Percentiles rank a stretch among this genome's conserved stretches.
phyloP scores from a whole-genome alignment of 2,888 invertebrate genomes.

The Drosophila borealis region DNA sequence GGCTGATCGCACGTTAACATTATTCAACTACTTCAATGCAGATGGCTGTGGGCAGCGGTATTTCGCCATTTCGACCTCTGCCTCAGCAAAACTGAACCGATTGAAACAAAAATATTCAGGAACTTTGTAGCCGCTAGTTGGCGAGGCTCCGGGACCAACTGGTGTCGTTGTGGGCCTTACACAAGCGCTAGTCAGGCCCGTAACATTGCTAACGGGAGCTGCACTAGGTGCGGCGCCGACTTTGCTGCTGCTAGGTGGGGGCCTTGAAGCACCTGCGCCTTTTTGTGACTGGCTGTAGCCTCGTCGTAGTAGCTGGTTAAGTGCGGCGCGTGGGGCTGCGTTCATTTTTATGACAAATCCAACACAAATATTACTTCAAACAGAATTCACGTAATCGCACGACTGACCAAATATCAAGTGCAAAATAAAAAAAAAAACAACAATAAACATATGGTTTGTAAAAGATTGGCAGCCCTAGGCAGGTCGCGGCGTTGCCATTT shows the following conservation, averaged over 20 bases:
- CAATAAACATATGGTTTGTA: constrained; percentile 44
- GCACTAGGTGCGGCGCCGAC: constrained; percentile 46
- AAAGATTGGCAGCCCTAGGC: constrained; percentile 44
- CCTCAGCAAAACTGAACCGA: constrained; percentile 91
- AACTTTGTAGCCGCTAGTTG: constrained; percentile 90
- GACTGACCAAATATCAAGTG: constrained; percentile 42
- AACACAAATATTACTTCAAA: constrained; percentile 36
- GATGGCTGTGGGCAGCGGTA: constrained; percentile 93
- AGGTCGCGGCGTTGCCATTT: constrained; percentile 32
- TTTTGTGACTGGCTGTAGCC: constrained; percentile 63
- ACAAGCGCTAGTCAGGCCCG: constrained; percentile 88
- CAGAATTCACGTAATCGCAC: constrained; percentile 76
- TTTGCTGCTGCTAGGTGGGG: constrained; percentile 16
- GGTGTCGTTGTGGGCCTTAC: constrained; percentile 85
- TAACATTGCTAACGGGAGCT: constrained; percentile 85
- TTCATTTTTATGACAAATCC: constrained; percentile 59
- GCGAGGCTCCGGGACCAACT: constrained; percentile 82
- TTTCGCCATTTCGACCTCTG: constrained; percentile 93
- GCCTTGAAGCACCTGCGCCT: constrained; percentile 12
- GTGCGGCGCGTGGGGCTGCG: constrained; percentile 45
- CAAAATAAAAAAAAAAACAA: constrained; percentile 35
- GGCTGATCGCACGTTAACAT: constrained; percentile 12
- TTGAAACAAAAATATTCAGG: constrained; percentile 95
- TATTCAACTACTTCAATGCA: constrained; percentile 81
- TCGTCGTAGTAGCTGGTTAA: constrained; percentile 53